These are phyloP conservation scores for Hartigia nigra DNA, from an alignment of 2,888 invertebrate genomes.

Conservation along the genomic window DNA sequence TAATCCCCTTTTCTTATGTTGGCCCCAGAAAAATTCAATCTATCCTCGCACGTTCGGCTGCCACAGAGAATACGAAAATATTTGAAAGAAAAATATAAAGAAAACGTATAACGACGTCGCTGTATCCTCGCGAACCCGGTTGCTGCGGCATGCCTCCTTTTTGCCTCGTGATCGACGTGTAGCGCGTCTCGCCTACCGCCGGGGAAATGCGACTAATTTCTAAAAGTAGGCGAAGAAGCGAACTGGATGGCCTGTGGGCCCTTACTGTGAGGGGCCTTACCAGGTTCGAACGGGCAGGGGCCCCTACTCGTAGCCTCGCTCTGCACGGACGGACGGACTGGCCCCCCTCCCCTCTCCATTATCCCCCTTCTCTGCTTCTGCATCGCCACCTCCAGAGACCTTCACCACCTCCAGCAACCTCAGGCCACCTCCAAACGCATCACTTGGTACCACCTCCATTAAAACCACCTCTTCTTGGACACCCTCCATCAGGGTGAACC, in stretches of 20 bases:
- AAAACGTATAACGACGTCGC: neutral
- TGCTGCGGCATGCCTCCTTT: conserved; percentile 6
- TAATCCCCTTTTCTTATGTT: neutral
- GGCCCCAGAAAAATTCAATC: neutral
- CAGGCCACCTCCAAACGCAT: conserved; percentile 1
- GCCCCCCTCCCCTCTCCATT: conserved; percentile 12
- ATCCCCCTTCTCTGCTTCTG: conserved; percentile 10
- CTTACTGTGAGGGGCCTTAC: conserved; percentile 63
- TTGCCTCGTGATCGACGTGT: conserved; percentile 1
- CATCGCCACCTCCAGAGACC: conserved; percentile 10
- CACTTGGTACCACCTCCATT: neutral
- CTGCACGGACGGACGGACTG: conserved; percentile 14
- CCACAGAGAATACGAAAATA: neutral
- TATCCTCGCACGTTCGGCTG: neutral
- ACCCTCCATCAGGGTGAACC: neutral
- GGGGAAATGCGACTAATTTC: conserved; percentile 56
- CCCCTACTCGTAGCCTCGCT: conserved; percentile 42
- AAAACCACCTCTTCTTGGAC: neutral
- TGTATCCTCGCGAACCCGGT: conserved; percentile 2
- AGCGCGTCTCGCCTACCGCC: conserved; percentile 9
- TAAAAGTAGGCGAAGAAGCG: conserved; percentile 62
- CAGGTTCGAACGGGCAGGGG: conserved; percentile 42
- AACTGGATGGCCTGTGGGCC: conserved; percentile 64
- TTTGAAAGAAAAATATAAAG: neutral
- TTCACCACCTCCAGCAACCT: conserved; percentile 12